phyloP scores from a whole-genome alignment of 2,797 vertebrate genomes.

The Pampus argenteus region DNA sequence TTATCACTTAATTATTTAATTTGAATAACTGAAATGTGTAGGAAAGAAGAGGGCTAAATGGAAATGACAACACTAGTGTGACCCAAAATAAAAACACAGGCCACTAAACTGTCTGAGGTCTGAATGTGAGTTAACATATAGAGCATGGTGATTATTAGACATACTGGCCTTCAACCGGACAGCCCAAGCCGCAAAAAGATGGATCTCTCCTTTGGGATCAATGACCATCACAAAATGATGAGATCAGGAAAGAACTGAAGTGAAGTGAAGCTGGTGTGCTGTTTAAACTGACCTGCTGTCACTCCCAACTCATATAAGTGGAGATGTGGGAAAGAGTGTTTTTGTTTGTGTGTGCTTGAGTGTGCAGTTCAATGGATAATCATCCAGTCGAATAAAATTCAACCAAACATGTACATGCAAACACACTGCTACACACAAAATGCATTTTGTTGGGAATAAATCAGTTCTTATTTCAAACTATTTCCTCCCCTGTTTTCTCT shows the following conservation, averaged over 20 bases:
- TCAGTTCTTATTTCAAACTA: not conserved
- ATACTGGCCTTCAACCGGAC: constrained; percentile 30
- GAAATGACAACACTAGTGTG: not conserved
- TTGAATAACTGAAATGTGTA: too few relatives aligned
- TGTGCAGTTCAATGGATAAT: not conserved
- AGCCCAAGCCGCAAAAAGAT: constrained; percentile 3
- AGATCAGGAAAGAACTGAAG: constrained; percentile 1
- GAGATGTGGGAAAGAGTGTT: constrained; percentile 3
- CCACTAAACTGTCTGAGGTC: not conserved
- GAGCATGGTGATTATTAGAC: not conserved
- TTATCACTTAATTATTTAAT: too few relatives aligned
- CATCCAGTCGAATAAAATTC: constrained; percentile 16
- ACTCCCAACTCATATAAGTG: not conserved
- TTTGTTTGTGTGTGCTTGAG: constrained; percentile 3
- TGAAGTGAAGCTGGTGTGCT: not conserved
- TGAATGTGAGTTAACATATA: not conserved
- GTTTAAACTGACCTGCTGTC: not conserved
- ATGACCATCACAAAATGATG: constrained; percentile 21
- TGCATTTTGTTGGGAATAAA: not conserved
- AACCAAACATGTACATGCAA: constrained; percentile 8
- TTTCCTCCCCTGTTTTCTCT: not conserved
- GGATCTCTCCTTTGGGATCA: constrained; percentile 34
- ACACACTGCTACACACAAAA: not conserved
- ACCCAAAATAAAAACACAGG: not conserved
- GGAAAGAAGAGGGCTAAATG: too few relatives aligned